Percentiles rank a stretch among this genome's conserved stretches.
These are phyloP conservation scores for Tricholaema leucomelas DNA, from an alignment of 2,113 vertebrate genomes.

Conservation along the genomic window DNA sequence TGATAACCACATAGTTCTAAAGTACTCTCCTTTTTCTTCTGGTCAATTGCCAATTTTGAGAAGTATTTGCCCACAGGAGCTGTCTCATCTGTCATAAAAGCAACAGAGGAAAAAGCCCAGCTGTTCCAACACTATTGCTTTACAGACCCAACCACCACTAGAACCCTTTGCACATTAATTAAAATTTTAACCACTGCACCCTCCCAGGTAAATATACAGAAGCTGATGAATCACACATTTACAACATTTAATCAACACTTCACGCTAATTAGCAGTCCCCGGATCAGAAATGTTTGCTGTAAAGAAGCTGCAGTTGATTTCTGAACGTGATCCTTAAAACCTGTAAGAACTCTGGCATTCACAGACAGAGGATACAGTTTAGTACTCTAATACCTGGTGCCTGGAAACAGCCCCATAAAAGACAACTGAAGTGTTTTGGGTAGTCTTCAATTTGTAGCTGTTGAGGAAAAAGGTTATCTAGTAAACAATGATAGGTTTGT, in stretches of 20 bases:
- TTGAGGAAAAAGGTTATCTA: neutral
- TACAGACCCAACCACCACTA: neutral
- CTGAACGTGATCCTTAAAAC: neutral
- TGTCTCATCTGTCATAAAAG: neutral
- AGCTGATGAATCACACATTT: neutral
- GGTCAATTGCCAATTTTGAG: neutral
- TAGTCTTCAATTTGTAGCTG: neutral
- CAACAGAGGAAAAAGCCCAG: neutral
- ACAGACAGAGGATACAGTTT: neutral
- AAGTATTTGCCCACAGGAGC: neutral
- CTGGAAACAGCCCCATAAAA: neutral
- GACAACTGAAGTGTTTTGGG: neutral
- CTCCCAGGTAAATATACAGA: neutral
- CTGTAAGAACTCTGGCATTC: neutral
- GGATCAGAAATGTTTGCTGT: neutral
- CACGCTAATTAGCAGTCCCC: neutral
- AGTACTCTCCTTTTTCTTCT: neutral
- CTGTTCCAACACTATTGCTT: neutral
- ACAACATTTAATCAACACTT: neutral
- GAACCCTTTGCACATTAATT: neutral
- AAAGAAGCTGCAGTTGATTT: neutral
- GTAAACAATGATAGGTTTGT: neutral
- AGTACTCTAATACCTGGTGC: neutral
- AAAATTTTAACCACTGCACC: neutral
- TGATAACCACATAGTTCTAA: fast-evolving